Conservation (phyloP, 2,888 invertebrate genomes). For the Pterobdella sp. region DNA sequence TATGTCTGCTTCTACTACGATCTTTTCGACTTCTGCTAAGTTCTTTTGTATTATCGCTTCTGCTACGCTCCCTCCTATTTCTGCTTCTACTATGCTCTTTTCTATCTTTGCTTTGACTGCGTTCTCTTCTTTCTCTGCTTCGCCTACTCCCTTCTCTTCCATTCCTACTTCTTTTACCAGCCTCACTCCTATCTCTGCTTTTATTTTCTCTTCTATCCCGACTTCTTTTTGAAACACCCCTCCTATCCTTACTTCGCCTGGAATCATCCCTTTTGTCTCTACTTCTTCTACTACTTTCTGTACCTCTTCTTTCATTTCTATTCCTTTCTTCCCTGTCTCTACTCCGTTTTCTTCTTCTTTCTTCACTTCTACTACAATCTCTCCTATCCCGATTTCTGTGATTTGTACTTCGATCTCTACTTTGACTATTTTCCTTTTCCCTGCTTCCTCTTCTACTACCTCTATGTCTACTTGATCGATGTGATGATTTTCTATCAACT, state of each 20-base stretch:
- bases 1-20: too few species aligned
- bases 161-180: conserved; percentile 15
- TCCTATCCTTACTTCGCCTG: conserved; percentile 1
- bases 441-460: neutral
- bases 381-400: neutral
- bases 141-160: neutral
- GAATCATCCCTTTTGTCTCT: conserved; percentile 14
- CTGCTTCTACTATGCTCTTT: conserved; percentile 3
- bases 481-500: neutral
- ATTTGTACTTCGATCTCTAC: neutral
- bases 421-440: neutral
- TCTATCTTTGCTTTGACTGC: neutral
- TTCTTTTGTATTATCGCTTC: neutral
- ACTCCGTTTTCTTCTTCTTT: neutral
- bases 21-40: too few species aligned
- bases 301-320: neutral
- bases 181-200: neutral
- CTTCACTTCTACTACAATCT: neutral
- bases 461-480: neutral
- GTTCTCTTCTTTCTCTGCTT: neutral
- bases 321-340: neutral
- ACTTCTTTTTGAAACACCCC: conserved; percentile 5
- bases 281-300: conserved; percentile 8
- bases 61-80: neutral
- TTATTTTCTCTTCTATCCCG: conserved; percentile 7